Evolutionary conservation across 2,797 vertebrate genomes (phyloP), one percentile per base, ranked within the genome.

Genomic region (Coregonus sp.): DNA sequence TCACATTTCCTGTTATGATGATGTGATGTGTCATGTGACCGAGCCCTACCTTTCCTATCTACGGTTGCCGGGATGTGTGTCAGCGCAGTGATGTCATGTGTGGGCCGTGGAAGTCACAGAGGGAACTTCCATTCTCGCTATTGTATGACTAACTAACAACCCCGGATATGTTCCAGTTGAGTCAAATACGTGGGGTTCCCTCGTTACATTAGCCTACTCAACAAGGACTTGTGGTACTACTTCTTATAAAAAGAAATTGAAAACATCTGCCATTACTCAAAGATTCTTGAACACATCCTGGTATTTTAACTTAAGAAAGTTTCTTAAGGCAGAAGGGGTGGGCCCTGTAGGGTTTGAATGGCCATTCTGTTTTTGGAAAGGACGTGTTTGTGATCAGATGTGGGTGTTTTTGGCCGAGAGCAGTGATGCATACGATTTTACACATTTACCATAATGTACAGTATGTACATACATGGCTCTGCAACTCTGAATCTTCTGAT

Each of bases 151-250:
- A 82, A 84, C 47, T 78, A 81, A 81, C 51, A 12, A 61, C 7
- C 35, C 4, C 72, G 14, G 56, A 25, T 81, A 51, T 68, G 50
- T 73, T 77, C 67, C 3, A 33, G 35, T 51, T 86, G 81, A 84
- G 77, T 85, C 78, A 75, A 56, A 72, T 11, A 63, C 9, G 1
- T 59, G 77, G 73, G 81, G 65, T 87, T 83, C 75, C 81, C 78
- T 80, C 66, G 40, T 80, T 75, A 50, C 74, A 77, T 35, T 31
- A 1, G 74, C 78, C 86, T 87, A 86, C 79, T 88, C 84, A 85
- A 65, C 78, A 20, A 59, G 18, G 56, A 20, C 73, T 37, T 67
- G 37, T 35, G 52, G 2, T 51, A 74, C 72, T 14, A 84, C 70
- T 50, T 72, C 16, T 75, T 33, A n/a, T 47, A 65, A 2, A 40